Evolutionary conservation across 2,888 invertebrate genomes (phyloP), one percentile per base, ranked within the genome.

Genomic region (Ochropleura plecta): DNA sequence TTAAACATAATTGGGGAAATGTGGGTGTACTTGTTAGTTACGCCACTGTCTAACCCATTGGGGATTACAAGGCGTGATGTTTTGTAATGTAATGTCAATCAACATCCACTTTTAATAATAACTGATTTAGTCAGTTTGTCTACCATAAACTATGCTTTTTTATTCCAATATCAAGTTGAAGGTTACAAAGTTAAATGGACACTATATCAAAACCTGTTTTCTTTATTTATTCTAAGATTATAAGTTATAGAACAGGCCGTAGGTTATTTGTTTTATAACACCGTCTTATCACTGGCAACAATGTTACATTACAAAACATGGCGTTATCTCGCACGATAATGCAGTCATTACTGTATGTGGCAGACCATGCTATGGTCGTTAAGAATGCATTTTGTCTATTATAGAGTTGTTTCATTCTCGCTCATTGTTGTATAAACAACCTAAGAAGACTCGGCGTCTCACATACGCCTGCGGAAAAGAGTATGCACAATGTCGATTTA

Each of bases 171-270:
- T 68, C 65, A 81, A 79, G 64, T 79, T 86, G 76, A 84, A 86
- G 86, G 85, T 73, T 69, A 83, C 49, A 70, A 62, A 83, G 68
- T 78, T 84, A 64, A 76, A 66, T 77, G 49, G 55, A 51, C 77
- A 51, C 77, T 77, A 49, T 77, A 49, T 42, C 40, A 74, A 76
- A 84, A 86, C 78, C 69, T 16, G 86, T 77, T 82, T 76, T 63
- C 9, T 51, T 74, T 49, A 66, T 73, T 48, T 82, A 57, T 66
- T 70, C 66, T 48, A 51, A 81, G 73, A 82, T 77, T 66, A 67
- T n/a, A 30, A 57, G 18, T 30, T 51, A 79, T 73, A 68, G 49
- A 53, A 55, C 40, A 40, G 85, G 83, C 63, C 66, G 85, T 49
- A 76, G 72, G 70, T 76, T 65, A 83, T 62, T 70, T n/a, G 40